These are phyloP conservation scores for Ostrea edulis DNA, from an alignment of 1,140 invertebrate species.

Conservation along the genomic window DNA sequence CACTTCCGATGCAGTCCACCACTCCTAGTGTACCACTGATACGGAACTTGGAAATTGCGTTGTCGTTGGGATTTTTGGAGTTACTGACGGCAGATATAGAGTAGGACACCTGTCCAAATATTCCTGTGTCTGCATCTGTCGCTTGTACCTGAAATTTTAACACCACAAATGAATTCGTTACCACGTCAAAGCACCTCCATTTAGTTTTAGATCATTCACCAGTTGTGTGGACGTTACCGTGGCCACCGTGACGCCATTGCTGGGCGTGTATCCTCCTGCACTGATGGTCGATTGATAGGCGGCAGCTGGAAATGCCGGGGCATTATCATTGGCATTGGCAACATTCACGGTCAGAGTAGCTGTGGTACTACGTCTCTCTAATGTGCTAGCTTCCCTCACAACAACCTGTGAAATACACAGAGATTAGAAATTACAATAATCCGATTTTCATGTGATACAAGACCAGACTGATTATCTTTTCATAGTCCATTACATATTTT, in stretches of 20 bases:
- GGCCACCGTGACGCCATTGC: constrained; percentile 39
- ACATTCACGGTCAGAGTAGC: constrained; percentile 62
- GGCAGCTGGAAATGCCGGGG: constrained; percentile 60
- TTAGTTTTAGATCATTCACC: background rate
- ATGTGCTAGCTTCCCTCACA: constrained; percentile 27
- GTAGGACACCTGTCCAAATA: constrained; percentile 61
- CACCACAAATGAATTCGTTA: background rate
- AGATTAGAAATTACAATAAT: background rate
- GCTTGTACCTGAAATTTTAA: constrained; percentile 60
- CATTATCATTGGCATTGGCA: constrained; percentile 56
- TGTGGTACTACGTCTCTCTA: constrained; percentile 46
- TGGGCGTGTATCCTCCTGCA: constrained; percentile 36
- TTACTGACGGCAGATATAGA: constrained; percentile 56
- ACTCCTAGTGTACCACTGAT: constrained; percentile 47
- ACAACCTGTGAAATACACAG: constrained; percentile 2
- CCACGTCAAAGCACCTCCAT: background rate
- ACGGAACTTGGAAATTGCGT: constrained; percentile 42
- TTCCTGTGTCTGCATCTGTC: constrained; percentile 64
- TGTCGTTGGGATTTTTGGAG: constrained; percentile 33
- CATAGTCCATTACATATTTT: too few species aligned
- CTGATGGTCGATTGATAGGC: constrained; percentile 40
- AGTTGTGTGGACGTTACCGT: constrained; percentile 37
- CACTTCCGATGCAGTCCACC: constrained; percentile 50
- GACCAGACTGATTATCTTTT: too few species aligned
- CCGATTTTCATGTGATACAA: too few species aligned